Percentiles rank a stretch among this genome's conserved stretches.
Evolutionary conservation across 2,797 vertebrate genomes (phyloP).

Genomic region (Xyrichtys novacula): DNA sequence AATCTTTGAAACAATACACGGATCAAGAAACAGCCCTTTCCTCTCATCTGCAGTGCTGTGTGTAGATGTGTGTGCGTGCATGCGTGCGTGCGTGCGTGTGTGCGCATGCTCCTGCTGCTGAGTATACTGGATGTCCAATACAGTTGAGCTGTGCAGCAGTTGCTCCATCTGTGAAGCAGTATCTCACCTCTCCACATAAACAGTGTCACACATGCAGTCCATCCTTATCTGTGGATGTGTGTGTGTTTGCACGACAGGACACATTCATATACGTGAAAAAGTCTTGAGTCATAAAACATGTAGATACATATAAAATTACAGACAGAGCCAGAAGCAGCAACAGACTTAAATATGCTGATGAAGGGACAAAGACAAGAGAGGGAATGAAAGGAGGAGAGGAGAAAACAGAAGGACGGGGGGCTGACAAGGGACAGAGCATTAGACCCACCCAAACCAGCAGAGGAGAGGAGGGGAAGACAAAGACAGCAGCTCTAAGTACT

Average conservation of each 20-base stretch:
- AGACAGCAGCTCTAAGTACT: slow-evolving; percentile 57
- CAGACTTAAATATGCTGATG: slow-evolving; percentile 52
- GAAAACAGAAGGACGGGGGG: slow-evolving; percentile 17
- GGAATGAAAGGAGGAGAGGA: slow-evolving; percentile 46
- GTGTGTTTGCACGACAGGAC: slow-evolving; percentile 10
- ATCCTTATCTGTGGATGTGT: not conserved
- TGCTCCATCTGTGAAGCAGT: slow-evolving; percentile 55
- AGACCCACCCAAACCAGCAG: slow-evolving; percentile 43
- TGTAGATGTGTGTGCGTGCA: not conserved
- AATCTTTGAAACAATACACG: slow-evolving; percentile 53
- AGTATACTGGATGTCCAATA: slow-evolving; percentile 36
- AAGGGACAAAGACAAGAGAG: slow-evolving; percentile 45
- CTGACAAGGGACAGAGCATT: slow-evolving; percentile 54
- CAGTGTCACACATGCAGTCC: not conserved
- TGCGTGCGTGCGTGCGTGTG: slow-evolving; percentile 22
- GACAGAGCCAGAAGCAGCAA: slow-evolving; percentile 19
- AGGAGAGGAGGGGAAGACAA: slow-evolving; percentile 41
- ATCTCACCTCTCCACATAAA: slow-evolving; percentile 18
- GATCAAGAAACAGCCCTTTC: slow-evolving; percentile 57
- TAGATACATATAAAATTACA: slow-evolving; percentile 8
- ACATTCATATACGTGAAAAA: slow-evolving; percentile 40
- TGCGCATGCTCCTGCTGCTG: slow-evolving; percentile 33
- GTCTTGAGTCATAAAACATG: slow-evolving; percentile 17
- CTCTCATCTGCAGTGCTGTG: slow-evolving; percentile 43
- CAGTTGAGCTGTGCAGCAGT: slow-evolving; percentile 38